phyloP scores from a whole-genome alignment of 2,113 vertebrate species.

The Gracilinanus agilis region DNA sequence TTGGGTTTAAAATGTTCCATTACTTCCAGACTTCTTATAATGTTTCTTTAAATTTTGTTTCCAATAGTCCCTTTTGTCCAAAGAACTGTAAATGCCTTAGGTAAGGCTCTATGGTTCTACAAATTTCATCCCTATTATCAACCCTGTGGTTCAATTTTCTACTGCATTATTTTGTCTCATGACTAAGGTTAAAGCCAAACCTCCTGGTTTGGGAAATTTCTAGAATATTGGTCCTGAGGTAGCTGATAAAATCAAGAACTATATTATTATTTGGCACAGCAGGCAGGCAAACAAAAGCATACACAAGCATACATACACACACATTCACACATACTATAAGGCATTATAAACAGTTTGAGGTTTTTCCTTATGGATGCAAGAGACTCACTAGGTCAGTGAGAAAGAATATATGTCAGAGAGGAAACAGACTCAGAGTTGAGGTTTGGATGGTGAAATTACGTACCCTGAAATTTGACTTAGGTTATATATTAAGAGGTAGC shows the following conservation, averaged over 20 bases:
- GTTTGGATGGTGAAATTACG: not conserved
- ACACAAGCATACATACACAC: not conserved
- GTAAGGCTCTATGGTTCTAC: conserved; percentile 93
- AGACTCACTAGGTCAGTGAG: not conserved
- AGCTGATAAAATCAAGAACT: not conserved
- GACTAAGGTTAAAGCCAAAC: not conserved
- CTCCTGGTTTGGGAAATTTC: not conserved
- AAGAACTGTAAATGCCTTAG: conserved; percentile 91
- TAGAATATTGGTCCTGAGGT: not conserved
- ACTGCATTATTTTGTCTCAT: not conserved
- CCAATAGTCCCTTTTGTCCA: conserved; percentile 92
- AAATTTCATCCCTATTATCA: conserved; percentile 95
- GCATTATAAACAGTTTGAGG: not conserved
- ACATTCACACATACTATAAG: not conserved
- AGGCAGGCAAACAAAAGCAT: not conserved
- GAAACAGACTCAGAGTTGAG: not conserved
- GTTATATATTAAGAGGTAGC: too few relatives aligned
- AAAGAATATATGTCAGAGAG: not conserved
- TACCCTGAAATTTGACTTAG: not conserved
- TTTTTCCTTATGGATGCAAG: not conserved
- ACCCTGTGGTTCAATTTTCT: conserved; percentile 89
- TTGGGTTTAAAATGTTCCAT: conserved; percentile 94
- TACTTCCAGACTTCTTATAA: conserved; percentile 93
- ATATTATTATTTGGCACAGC: not conserved
- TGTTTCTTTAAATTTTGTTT: conserved; percentile 96